These are phyloP conservation scores for cat (Felis catus) DNA, from an alignment of 2,113 vertebrate genomes.

Conservation along the genomic window DNA sequence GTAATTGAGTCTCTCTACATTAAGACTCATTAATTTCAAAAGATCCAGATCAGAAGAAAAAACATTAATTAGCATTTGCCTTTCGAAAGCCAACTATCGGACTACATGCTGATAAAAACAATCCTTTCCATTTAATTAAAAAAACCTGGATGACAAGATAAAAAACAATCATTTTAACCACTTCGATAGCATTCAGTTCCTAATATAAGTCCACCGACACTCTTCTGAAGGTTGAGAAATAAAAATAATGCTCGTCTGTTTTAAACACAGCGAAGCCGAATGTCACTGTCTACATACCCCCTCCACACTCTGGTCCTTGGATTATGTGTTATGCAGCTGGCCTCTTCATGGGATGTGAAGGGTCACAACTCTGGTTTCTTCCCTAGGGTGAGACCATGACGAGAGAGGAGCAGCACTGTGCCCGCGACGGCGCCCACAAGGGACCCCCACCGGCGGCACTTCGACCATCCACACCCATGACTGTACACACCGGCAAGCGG, in stretches of 20 bases:
- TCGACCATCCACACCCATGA: background rate
- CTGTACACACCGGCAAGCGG: background rate
- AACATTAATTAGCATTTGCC: background rate
- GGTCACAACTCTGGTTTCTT: background rate
- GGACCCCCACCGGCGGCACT: background rate
- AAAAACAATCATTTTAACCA: constrained; percentile 12
- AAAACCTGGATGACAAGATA: background rate
- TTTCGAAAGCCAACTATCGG: constrained; percentile 17
- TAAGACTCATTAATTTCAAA: constrained; percentile 47
- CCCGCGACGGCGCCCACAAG: background rate
- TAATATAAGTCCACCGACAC: background rate
- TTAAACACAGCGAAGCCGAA: background rate
- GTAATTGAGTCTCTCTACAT: background rate
- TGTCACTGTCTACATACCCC: background rate
- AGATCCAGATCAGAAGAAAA: background rate
- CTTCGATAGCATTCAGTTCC: constrained; percentile 5
- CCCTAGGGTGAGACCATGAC: background rate
- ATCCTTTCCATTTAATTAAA: background rate
- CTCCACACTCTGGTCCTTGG: background rate
- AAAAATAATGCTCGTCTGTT: background rate
- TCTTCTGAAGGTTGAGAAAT: constrained; percentile 43
- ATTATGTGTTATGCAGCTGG: background rate
- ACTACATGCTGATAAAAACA: background rate
- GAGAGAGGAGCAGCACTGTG: background rate
- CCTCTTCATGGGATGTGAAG: background rate